Evolutionary conservation across 30 jellyfish, hydroid and myxozoan species (phyloP).

Genomic region (Hydra vulgaris): DNA sequence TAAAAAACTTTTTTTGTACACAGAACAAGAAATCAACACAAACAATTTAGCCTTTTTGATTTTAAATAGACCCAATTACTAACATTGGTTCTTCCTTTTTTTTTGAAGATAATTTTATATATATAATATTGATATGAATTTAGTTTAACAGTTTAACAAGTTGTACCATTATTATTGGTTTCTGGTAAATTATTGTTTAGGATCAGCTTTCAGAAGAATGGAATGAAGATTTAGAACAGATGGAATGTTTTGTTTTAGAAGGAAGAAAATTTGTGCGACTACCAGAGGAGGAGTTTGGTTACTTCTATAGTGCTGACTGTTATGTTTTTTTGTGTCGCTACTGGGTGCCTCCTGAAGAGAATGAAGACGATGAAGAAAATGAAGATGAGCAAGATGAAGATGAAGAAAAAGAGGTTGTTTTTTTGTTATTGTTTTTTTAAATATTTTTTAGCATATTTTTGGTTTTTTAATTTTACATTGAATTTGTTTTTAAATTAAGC

Average conservation of each 20-base stretch:
- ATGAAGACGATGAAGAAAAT: conserved; percentile 73
- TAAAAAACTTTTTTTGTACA: too few species aligned
- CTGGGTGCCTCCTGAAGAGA: conserved; percentile 92
- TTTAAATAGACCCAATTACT: too few species aligned
- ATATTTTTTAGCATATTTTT: too few species aligned
- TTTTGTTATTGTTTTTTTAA: too few species aligned
- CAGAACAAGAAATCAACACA: too few species aligned
- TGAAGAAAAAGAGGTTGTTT: conserved; percentile 39
- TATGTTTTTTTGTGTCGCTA: conserved; percentile 94
- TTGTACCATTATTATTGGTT: not conserved
- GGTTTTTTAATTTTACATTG: too few species aligned
- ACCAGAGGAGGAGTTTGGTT: conserved; percentile 98
- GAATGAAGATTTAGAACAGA: conserved; percentile 95
- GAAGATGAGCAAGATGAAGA: conserved; percentile 56
- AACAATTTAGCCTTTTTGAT: too few species aligned
- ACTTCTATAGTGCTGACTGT: conserved; percentile 90
- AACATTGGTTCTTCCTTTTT: too few species aligned
- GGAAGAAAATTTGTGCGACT: conserved; percentile 96
- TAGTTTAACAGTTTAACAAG: too few species aligned
- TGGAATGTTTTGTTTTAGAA: conserved; percentile 99
- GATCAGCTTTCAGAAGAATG: conserved; percentile 90
- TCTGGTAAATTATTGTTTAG: conserved; percentile 12
- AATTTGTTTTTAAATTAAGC: too few species aligned
- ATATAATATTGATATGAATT: too few species aligned
- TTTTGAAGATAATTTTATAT: too few species aligned